Evolutionary conservation across 2,888 invertebrate genomes (phyloP).

Genomic region (Lasioglossum marginatum): DNA sequence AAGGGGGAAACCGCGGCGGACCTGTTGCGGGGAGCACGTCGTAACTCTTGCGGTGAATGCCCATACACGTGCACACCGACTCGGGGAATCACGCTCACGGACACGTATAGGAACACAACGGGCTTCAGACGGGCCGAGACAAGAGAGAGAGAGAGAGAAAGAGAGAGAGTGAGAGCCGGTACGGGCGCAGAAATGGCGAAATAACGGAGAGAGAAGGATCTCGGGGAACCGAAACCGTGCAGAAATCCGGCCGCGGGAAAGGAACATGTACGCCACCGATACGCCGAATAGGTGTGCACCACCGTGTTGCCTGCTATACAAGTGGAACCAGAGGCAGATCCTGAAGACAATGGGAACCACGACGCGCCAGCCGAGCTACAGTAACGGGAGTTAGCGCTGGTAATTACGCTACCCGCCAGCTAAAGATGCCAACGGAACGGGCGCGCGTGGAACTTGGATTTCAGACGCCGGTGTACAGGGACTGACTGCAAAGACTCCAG

Average conservation of each 20-base stretch:
- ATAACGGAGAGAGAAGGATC: constrained; percentile 2
- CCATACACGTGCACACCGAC: constrained; percentile 54
- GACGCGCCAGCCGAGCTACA: constrained; percentile 69
- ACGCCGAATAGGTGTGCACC: background rate
- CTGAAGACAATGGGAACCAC: constrained; percentile 63
- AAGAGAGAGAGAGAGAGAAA: background rate
- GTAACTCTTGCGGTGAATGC: constrained; percentile 71
- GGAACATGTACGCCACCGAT: constrained; percentile 28
- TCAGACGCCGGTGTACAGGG: constrained; percentile 28
- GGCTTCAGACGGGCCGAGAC: background rate
- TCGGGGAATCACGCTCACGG: constrained; percentile 52
- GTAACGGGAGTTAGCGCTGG: constrained; percentile 76
- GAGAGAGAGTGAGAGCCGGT: background rate
- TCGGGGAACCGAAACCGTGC: constrained; percentile 1
- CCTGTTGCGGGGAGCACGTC: constrained; percentile 75
- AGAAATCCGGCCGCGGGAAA: constrained; percentile 30
- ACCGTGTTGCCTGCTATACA: constrained; percentile 20
- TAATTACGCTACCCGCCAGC: constrained; percentile 70
- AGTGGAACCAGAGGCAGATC: constrained; percentile 42
- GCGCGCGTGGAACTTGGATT: constrained; percentile 47
- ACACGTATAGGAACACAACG: constrained; percentile 16
- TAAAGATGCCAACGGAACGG: constrained; percentile 70
- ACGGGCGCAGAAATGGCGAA: background rate
- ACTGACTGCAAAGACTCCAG: constrained; percentile 34
- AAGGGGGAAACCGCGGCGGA: constrained; percentile 72